Evolutionary conservation across 2,113 vertebrate genomes (phyloP).

Genomic region (Misgurnus anguillicaudatus): DNA sequence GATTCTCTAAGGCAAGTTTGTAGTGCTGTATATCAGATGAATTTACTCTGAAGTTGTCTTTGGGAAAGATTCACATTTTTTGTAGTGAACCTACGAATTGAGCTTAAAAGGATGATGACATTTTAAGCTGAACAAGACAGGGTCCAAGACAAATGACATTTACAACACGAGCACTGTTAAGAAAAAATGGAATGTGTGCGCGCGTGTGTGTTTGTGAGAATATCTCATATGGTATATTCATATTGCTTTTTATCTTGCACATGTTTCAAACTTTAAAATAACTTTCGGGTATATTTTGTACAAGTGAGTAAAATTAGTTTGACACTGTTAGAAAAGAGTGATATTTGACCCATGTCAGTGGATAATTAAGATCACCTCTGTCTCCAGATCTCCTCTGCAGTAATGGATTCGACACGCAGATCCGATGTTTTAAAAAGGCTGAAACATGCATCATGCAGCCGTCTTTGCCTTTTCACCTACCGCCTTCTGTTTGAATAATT

Average conservation of each 20-base stretch:
- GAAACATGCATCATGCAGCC: background rate
- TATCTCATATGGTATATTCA: background rate
- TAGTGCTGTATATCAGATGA: background rate
- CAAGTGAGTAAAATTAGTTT: conserved; percentile 1
- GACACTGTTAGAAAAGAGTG: background rate
- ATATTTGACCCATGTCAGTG: conserved; percentile 12
- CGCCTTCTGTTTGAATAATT: background rate
- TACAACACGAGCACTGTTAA: conserved; percentile 12
- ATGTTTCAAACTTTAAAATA: background rate
- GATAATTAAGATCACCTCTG: background rate
- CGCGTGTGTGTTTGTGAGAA: background rate
- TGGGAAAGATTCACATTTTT: conserved; percentile 6
- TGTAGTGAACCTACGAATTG: conserved; percentile 15
- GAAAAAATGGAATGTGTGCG: background rate
- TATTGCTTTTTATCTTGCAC: background rate
- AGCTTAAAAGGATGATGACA: conserved; percentile 24
- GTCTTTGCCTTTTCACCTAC: background rate
- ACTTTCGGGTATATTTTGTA: background rate
- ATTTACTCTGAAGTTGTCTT: conserved; percentile 21
- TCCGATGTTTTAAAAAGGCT: conserved; percentile 11
- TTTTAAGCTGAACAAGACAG: conserved; percentile 14
- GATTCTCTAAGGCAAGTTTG: background rate
- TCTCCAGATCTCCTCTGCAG: background rate
- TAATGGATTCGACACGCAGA: conserved; percentile 24
- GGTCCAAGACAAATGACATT: conserved; percentile 17